These are phyloP conservation scores for Lutjanus argentimaculatus DNA, from an alignment of 2,797 vertebrate genomes.

Conservation along the genomic window DNA sequence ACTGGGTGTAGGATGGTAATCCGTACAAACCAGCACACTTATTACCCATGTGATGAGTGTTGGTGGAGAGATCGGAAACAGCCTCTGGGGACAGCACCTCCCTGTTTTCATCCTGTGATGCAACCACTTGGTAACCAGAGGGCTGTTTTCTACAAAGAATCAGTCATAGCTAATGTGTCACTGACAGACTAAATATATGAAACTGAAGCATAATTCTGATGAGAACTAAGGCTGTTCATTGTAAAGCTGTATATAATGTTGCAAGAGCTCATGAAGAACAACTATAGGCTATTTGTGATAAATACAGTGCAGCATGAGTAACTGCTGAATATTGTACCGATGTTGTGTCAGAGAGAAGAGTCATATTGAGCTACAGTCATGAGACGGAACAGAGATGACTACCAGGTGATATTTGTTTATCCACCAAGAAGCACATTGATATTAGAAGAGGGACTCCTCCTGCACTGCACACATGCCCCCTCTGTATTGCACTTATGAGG, in stretches of 20 bases:
- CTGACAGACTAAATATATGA: not conserved
- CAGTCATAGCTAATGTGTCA: slow-evolving; percentile 13
- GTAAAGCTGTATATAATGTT: not conserved
- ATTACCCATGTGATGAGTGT: slow-evolving; percentile 41
- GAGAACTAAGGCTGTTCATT: not conserved
- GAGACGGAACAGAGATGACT: slow-evolving; percentile 27
- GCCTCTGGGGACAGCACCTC: slow-evolving; percentile 45
- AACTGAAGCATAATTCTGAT: not conserved
- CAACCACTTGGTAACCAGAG: slow-evolving; percentile 57
- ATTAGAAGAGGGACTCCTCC: slow-evolving; percentile 34
- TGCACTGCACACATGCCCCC: slow-evolving; percentile 11
- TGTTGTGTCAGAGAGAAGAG: slow-evolving; percentile 1
- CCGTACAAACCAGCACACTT: slow-evolving; percentile 25
- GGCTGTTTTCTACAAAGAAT: slow-evolving; percentile 38
- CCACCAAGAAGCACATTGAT: slow-evolving; percentile 25
- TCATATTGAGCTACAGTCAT: slow-evolving; percentile 10
- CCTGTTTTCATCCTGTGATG: slow-evolving; percentile 57
- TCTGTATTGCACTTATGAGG: slow-evolving; percentile 23
- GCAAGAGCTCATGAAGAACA: not conserved
- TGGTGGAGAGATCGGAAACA: slow-evolving; percentile 34
- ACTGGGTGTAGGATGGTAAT: slow-evolving; percentile 25
- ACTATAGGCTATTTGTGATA: not conserved
- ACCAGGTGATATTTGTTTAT: slow-evolving; percentile 40
- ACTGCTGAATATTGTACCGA: not conserved
- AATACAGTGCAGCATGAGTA: not conserved